phyloP scores from a whole-genome alignment of 2,888 invertebrate genomes.

The Phalera bucephala region DNA sequence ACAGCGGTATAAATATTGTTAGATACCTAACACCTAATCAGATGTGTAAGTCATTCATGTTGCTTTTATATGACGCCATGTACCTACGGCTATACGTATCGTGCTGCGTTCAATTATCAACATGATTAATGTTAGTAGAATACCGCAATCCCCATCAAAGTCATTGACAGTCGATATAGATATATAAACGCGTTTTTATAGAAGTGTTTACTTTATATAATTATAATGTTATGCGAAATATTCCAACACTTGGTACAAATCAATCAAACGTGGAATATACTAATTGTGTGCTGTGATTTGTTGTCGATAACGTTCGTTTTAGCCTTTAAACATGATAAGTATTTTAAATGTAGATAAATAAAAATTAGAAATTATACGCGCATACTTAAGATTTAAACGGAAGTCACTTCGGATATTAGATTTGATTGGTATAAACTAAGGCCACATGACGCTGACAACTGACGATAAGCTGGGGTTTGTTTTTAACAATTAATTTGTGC shows the following conservation, averaged over 20 bases:
- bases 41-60: conserved; percentile 27
- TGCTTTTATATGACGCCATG: conserved; percentile 20
- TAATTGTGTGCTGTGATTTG: neutral
- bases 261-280: neutral
- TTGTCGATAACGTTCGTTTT: neutral
- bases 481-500: too few relatives aligned
- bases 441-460: neutral
- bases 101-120: conserved; percentile 12
- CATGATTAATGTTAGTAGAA: conserved; percentile 20
- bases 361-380: neutral
- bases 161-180: conserved; percentile 4
- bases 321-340: neutral
- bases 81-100: conserved; percentile 7
- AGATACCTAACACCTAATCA: conserved; percentile 37
- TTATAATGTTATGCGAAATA: too few relatives aligned
- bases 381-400: neutral
- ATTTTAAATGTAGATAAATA: neutral
- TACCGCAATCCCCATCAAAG: conserved; percentile 16
- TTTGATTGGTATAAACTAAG: conserved; percentile 6
- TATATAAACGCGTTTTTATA: too few relatives aligned
- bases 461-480: neutral
- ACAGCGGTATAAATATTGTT: conserved; percentile 45
- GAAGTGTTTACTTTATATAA: too few relatives aligned
- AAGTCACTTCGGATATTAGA: neutral
- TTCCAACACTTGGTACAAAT: neutral